Evolutionary conservation across 2,888 invertebrate species (phyloP), one percentile per base, ranked within the genome.

Genomic region (Drosophila mercatorum): DNA sequence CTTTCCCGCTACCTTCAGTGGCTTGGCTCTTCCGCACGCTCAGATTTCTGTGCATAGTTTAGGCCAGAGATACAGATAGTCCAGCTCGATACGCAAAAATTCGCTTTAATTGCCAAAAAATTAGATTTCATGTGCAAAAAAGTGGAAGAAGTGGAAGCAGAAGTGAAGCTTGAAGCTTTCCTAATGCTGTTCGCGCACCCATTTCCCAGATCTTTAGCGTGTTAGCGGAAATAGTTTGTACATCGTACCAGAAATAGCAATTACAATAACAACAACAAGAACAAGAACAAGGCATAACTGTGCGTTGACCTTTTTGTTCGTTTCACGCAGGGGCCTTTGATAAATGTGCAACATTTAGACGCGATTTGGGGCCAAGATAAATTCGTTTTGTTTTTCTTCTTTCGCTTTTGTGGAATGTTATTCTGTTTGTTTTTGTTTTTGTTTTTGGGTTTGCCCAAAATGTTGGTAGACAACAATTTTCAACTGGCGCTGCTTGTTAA

Each of bases 291-390:
- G 85, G 72, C 68, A 83, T 89, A 89, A 87, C 89, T 87, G 87
- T 89, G 89, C 87, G 89, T 89, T 89, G 88, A 87, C 89, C 87
- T 89, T 80, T 46, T 46, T 26, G 17, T 60, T 67, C 78, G 72
- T 61, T 52, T 64, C 67, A 74, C 58, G 74, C 66, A 73, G 74
- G 62, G 81, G 70, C 59, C 72, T 78, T 79, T 90, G 88, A 88
- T 89, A 89, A 88, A 88, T 90, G 81, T 90, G 89, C 89, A 84
- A 90, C 83, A 90, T 81, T 90, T 88, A 83, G 79, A 79, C 68
- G 79, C 79, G 89, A 88, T 88, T 88, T 90, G 84, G 89, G 89
- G 89, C 79, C 81, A 88, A 77, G 83, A 86, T 89, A 88, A 83
- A 73, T 57, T 58, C 46, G 41, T 56, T 5, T 28, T 28, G 2